These are phyloP conservation scores for Mactromeris polynyma DNA, from an alignment of 2,888 invertebrate species.

Conservation along the genomic window DNA sequence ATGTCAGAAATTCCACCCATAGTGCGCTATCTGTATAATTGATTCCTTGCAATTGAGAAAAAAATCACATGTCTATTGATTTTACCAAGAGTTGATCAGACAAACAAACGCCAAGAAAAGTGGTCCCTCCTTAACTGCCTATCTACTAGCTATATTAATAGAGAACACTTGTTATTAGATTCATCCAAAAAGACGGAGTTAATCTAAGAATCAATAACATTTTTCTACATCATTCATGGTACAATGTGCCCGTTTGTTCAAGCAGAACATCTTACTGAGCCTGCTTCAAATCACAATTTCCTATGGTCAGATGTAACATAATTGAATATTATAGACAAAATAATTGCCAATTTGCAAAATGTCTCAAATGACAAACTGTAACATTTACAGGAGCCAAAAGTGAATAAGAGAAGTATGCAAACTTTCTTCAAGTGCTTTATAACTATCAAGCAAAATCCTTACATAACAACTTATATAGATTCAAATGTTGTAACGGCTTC, in stretches of 20 bases:
- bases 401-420: not conserved
- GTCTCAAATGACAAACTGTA: conserved; percentile 15
- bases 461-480: not conserved
- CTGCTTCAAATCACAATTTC: conserved; percentile 3
- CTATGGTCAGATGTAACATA: conserved; percentile 19
- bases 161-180: conserved; percentile 38
- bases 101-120: conserved; percentile 6
- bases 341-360: conserved; percentile 23
- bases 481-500: not conserved
- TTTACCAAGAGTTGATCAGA: not conserved
- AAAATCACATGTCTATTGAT: conserved; percentile 38
- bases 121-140: conserved; percentile 11
- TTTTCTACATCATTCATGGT: conserved; percentile 12
- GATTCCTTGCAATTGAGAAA: conserved; percentile 26
- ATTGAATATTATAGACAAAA: conserved; percentile 25
- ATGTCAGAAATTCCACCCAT: conserved; percentile 3
- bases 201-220: conserved; percentile 37
- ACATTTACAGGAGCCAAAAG: not conserved
- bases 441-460: not conserved
- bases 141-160: conserved; percentile 35
- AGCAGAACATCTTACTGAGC: not conserved
- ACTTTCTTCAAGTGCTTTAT: not conserved
- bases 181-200: conserved; percentile 32
- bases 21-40: conserved; percentile 18
- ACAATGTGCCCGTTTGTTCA: not conserved